These are phyloP conservation scores for Seriola aureovittata DNA, from an alignment of 2,113 vertebrate species.

Conservation along the genomic window DNA sequence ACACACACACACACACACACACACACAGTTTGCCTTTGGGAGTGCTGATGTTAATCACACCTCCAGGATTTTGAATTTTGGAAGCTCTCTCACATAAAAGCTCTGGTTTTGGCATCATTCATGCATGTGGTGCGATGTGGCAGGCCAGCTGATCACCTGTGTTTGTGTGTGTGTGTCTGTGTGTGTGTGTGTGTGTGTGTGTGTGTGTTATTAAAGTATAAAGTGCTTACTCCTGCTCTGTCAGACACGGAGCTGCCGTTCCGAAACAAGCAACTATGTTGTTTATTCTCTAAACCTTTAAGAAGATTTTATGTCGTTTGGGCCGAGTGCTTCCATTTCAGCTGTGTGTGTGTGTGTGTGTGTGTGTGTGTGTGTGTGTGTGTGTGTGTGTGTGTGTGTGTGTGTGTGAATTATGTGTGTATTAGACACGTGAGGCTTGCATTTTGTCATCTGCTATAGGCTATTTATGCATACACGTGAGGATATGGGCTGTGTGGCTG, in stretches of 20 bases:
- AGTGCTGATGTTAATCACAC: constrained; percentile 46
- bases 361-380: constrained; percentile 40
- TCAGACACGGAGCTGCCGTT: constrained; percentile 48
- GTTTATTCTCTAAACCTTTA: constrained; percentile 80
- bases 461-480: constrained; percentile 67
- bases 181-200: neutral
- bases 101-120: constrained; percentile 48
- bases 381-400: constrained; percentile 41
- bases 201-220: constrained; percentile 60
- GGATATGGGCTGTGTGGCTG: constrained; percentile 30
- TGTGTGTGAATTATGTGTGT: constrained; percentile 37
- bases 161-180: constrained; percentile 26
- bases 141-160: constrained; percentile 63
- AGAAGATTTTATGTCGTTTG: constrained; percentile 74
- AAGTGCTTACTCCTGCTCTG: constrained; percentile 64
- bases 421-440: constrained; percentile 63
- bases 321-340: constrained; percentile 49
- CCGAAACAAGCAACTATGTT: constrained; percentile 76
- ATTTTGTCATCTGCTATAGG: constrained; percentile 67
- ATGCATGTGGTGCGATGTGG: constrained; percentile 49
- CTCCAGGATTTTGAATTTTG: constrained; percentile 26
- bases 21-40: constrained; percentile 1
- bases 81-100: constrained; percentile 22
- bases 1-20: constrained; percentile 4
- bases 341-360: neutral